Evolutionary conservation across 2,113 vertebrate genomes (phyloP).

Genomic region (Nothoprocta perdicaria): DNA sequence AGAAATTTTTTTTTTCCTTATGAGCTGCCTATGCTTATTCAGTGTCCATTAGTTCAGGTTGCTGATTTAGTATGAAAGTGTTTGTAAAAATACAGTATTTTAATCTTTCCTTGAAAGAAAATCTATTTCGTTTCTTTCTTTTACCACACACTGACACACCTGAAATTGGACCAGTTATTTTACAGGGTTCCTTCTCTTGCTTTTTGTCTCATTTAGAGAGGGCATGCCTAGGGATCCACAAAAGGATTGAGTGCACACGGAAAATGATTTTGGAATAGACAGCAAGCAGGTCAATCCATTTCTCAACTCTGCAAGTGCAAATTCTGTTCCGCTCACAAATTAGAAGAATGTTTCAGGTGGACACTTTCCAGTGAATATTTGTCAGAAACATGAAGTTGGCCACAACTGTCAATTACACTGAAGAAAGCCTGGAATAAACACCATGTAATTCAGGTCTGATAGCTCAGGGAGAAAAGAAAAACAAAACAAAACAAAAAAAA

Average conservation of each 20-base stretch:
- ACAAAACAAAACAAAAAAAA: background rate
- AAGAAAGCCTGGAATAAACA: slow-evolving; percentile 8
- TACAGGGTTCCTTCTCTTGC: background rate
- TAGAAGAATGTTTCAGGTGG: slow-evolving; percentile 5
- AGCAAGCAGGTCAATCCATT: background rate
- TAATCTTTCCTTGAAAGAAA: background rate
- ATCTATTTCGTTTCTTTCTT: background rate
- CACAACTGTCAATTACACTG: background rate
- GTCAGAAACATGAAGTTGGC: background rate
- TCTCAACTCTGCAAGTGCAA: background rate
- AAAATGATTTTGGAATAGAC: background rate
- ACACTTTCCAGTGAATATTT: background rate
- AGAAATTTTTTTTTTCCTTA: background rate
- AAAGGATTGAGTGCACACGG: background rate
- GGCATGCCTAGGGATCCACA: background rate
- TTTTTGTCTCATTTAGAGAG: background rate
- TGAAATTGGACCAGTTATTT: background rate
- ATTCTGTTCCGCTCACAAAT: background rate
- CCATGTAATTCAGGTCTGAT: background rate
- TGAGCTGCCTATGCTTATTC: background rate
- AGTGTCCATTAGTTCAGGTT: background rate
- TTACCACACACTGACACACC: background rate
- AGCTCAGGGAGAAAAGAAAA: no score
- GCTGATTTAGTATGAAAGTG: background rate
- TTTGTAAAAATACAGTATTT: background rate